Evolutionary conservation across 2,888 invertebrate species (phyloP).

Genomic region (Camptogramma bilineatum): DNA sequence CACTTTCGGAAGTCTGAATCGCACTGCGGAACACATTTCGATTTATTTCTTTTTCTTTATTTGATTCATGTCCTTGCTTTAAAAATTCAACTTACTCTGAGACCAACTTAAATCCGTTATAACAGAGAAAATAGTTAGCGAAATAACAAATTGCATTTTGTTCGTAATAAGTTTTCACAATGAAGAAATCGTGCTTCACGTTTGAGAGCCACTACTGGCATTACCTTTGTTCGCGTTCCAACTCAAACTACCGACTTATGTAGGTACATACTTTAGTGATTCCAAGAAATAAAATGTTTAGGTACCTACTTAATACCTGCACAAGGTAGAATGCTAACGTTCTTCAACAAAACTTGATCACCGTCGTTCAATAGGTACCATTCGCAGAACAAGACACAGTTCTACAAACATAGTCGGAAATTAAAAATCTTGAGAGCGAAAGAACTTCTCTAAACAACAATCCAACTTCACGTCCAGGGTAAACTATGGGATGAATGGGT

Average conservation of each 20-base stretch:
- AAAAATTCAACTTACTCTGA: constrained; percentile 30
- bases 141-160: constrained; percentile 41
- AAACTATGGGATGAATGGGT: neutral
- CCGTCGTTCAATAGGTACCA: constrained; percentile 51
- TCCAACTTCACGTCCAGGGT: neutral
- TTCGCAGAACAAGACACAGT: constrained; percentile 55
- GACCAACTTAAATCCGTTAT: constrained; percentile 36
- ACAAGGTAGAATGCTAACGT: constrained; percentile 44
- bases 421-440: constrained; percentile 2
- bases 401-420: constrained; percentile 46
- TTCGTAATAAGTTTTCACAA: neutral
- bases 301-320: too few species aligned
- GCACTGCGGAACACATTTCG: too few species aligned
- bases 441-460: neutral
- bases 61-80: neutral
- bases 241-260: neutral
- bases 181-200: neutral
- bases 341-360: constrained; percentile 46
- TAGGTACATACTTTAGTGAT: neutral
- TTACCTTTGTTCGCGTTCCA: neutral
- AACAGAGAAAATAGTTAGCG: constrained; percentile 41
- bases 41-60: too few species aligned
- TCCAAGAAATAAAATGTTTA: constrained; percentile 49
- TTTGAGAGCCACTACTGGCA: constrained; percentile 10
- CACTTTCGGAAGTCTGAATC: too few species aligned